Conservation (phyloP, 92 coral and sea anemone species). For the Nematostella vectensis region DNA sequence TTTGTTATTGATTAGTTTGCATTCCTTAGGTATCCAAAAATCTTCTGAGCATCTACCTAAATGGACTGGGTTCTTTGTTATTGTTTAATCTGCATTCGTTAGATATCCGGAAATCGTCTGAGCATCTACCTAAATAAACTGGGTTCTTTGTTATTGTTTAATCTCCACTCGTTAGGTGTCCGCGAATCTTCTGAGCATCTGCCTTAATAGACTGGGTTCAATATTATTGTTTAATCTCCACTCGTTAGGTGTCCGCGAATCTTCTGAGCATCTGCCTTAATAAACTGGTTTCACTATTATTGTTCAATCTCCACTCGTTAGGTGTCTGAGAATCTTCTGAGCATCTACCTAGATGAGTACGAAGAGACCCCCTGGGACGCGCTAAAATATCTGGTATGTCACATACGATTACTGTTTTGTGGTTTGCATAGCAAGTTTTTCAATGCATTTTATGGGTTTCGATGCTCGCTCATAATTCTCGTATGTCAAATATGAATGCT, state of each 20-base stretch:
- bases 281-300: not conserved
- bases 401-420: too few species aligned
- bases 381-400: conserved; percentile 83
- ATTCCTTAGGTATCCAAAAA: too few species aligned
- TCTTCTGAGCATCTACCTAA: too few species aligned
- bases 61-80: too few species aligned
- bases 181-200: too few species aligned
- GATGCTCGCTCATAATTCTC: not conserved
- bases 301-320: conserved; percentile 1
- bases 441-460: not conserved
- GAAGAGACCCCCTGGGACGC: conserved; percentile 99
- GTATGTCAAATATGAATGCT: not conserved
- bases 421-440: not conserved
- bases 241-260: conserved; percentile 79
- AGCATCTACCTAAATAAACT: too few species aligned
- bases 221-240: not conserved
- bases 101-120: too few species aligned
- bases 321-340: conserved; percentile 94
- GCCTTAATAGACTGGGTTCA: not conserved
- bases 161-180: too few species aligned
- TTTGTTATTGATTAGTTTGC: too few species aligned
- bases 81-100: too few species aligned
- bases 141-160: too few species aligned
- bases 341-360: conserved; percentile 94
- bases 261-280: conserved; percentile 54